A percentile compares a stretch with the other conserved stretches of the same genome.
phyloP scores from a whole-genome alignment of 2,888 invertebrate genomes.

The Synergus gifuensis region DNA sequence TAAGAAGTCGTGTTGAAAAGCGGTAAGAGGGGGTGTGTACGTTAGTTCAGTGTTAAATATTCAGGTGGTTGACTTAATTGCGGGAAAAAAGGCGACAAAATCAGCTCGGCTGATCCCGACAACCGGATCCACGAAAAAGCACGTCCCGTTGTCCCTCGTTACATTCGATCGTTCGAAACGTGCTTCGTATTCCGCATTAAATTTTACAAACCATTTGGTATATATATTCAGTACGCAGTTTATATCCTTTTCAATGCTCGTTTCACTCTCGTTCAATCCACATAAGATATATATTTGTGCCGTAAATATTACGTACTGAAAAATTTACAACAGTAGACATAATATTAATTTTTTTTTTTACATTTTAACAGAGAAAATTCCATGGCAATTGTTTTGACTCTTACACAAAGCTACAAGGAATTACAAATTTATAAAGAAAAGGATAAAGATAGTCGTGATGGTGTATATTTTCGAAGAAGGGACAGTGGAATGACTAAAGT shows the following conservation, averaged over 20 bases:
- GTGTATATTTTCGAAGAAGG: conserved; percentile 28
- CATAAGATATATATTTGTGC: not conserved
- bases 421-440: conserved; percentile 25
- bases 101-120: conserved; percentile 34
- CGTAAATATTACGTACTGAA: not conserved
- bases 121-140: conserved; percentile 36
- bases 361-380: not conserved
- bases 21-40: conserved; percentile 36
- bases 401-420: not conserved
- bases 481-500: conserved; percentile 55
- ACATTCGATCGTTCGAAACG: conserved; percentile 19
- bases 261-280: not conserved
- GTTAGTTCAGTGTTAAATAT: conserved; percentile 62
- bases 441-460: conserved; percentile 38
- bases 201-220: conserved; percentile 31
- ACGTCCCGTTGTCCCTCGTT: conserved; percentile 41
- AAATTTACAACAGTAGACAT: not conserved
- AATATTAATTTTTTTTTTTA: not conserved
- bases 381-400: not conserved
- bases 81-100: conserved; percentile 59
- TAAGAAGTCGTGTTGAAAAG: conserved; percentile 31
- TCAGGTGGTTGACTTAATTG: conserved; percentile 64
- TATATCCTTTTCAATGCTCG: not conserved
- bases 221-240: not conserved
- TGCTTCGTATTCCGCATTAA: conserved; percentile 37